Evolutionary conservation across 2,888 invertebrate species (phyloP), one percentile per base, ranked within the genome.

Genomic region (Stomorhina lunata): DNA sequence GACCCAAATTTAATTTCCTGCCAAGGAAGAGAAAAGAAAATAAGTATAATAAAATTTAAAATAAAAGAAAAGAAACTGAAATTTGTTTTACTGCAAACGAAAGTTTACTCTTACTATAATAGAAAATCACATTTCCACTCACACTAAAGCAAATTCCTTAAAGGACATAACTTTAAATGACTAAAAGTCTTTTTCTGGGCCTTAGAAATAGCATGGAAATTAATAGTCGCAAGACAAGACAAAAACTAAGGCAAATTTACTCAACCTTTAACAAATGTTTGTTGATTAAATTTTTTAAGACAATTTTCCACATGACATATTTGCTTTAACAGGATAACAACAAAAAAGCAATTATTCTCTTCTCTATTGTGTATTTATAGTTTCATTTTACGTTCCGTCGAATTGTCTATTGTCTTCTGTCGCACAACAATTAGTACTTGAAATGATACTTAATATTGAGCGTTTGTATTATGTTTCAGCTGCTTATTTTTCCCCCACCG

Each of bases 221-320:
- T 9, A 5, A 53, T n/a, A 34, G 7, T 27, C 29, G 1, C 40
- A 4, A 32, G 10, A 29, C 7, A 29, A n/a, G 34, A 12, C 53
- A 7, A 32, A 69, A 37, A 37, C 34, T 48, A 40, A n/a, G n/a
- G n/a, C 10, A 76, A 63, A 55, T 73, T 69, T 80, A 69, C 63
- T 65, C 37, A 72, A 61, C 81, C 61, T 66, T 59, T 50, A 55
- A 83, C 71, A 84, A 43, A 78, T 65, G 73, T 43, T 75, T 72
- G 59, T 84, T 84, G 83, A 84, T 84, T 83, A 84, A 84, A 84
- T 85, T 77, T 66, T 81, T 72, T 55, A 78, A 84, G 75, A 84
- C 84, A 85, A 84, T 85, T 85, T 85, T 85, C 85, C 84, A 84
- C 84, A 84, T 84, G 84, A 84, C 65, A 81, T 80, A 61, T 81